Evolutionary conservation across 2,888 invertebrate species (phyloP), one percentile per base, ranked within the genome.

Genomic region (Bruchidius siliquastri): DNA sequence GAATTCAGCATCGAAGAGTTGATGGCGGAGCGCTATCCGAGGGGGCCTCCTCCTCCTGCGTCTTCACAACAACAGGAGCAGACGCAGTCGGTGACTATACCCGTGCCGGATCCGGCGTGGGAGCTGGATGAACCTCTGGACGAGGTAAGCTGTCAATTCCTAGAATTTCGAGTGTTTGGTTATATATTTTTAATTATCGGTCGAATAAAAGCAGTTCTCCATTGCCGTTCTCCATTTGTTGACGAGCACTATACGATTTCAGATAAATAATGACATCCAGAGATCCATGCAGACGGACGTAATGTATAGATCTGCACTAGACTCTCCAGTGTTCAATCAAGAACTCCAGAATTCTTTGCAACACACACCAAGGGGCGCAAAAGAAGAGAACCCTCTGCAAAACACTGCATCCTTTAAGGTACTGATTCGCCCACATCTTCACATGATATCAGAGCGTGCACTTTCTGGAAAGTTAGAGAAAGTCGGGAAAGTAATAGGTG

Each of bases 1-100:
- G 95, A 95, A 87, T 91, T 90, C 85, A 92, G 93, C 83, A 90
- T 94, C 87, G 95, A 95, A 87, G 94, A 95, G 88, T 88, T 95
- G 78, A 88, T 91, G 81, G 91, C 92, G 75, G 87, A 88, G 79
- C 88, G 88, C 83, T 92, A 91, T 84, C 86, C 85, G 84, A 81
- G 81, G 71, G 76, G 30, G 22, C 49, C 68, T 30, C 73, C 71
- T 2, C 26, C 26, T 2, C 26, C 26, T 8, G 3, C 26, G 8
- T 26, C 26, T 8, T 8, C 26, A 2, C 26, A 2, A 26, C 20
- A 22, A n/a, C 66, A 21, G 20, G 49, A 73, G 66, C 73, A 73
- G 21, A 2, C 26, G 26, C 26, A 26, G 26, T 2, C 26, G 26
- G 26, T 26, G 26, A 26, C 26, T 2, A 26, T 8, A 8, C 66